Percentiles rank a stretch among this genome's conserved stretches.
Conservation (phyloP, 2,797 vertebrate species). For the Danio kyathit region DNA sequence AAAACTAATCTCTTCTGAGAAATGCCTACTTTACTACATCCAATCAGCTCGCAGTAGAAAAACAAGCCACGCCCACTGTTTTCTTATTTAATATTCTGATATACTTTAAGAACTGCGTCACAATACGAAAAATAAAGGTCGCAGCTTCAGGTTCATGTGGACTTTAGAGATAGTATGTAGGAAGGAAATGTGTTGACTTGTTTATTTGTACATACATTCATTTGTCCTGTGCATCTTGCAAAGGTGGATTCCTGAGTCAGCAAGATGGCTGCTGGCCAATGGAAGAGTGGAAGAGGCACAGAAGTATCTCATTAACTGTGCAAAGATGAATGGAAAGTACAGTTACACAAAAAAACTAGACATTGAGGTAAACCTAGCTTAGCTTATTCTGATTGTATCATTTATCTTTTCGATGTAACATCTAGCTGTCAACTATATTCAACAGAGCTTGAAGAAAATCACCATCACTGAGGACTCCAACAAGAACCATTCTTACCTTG, state of each 20-base stretch:
- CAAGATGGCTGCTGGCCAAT: slow-evolving; percentile 86
- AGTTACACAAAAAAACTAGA: slow-evolving; percentile 65
- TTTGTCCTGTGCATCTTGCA: background rate
- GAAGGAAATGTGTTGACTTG: background rate
- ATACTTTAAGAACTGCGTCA: no score
- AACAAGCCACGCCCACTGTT: no score
- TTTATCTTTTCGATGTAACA: background rate
- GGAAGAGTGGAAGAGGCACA: slow-evolving; percentile 79
- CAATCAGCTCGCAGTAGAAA: no score
- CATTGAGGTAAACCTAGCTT: slow-evolving; percentile 70
- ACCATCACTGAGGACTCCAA: slow-evolving; percentile 60
- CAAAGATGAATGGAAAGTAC: slow-evolving; percentile 76
- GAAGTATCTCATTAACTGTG: slow-evolving; percentile 79
- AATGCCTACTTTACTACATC: no score
- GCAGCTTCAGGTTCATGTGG: no score
- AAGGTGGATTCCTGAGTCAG: slow-evolving; percentile 92
- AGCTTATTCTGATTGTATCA: background rate
- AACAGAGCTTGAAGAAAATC: slow-evolving; percentile 78
- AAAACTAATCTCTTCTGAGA: no score
- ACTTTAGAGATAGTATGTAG: background rate
- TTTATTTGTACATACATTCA: background rate
- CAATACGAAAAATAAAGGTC: no score
- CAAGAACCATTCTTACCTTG: slow-evolving; percentile 79
- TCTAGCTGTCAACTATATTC: background rate
- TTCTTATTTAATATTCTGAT: no score